phyloP scores from a whole-genome alignment of 2,888 invertebrate species.

The Thalpophila matura region DNA sequence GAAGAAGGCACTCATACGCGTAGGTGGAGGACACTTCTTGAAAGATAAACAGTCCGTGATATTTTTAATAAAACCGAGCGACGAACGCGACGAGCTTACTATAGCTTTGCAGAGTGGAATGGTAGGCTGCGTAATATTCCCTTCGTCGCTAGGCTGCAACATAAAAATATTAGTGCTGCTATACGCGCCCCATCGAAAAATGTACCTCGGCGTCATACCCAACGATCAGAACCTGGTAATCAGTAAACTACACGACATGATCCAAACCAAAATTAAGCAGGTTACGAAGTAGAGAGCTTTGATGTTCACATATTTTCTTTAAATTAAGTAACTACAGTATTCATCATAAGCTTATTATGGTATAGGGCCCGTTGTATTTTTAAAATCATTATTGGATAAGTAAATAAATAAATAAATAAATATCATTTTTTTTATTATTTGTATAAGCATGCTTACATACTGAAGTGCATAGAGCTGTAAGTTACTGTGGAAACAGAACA shows the following conservation, averaged over 20 bases:
- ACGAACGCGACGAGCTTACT: slow-evolving; percentile 13
- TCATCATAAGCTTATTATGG: too few species aligned
- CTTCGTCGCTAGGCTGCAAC: background rate
- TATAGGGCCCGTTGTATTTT: too few species aligned
- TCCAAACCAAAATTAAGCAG: background rate
- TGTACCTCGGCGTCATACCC: slow-evolving; percentile 29
- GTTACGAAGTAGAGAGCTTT: background rate
- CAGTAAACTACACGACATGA: slow-evolving; percentile 10
- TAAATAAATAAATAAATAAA: too few species aligned
- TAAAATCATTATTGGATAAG: too few species aligned
- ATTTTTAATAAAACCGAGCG: slow-evolving; percentile 13
- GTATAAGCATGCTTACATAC: background rate
- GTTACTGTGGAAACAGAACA: background rate
- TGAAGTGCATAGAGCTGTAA: background rate
- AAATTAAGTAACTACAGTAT: too few species aligned
- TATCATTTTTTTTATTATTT: too few species aligned
- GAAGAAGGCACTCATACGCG: slow-evolving; percentile 7
- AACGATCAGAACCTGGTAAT: slow-evolving; percentile 22
- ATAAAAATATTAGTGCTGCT: slow-evolving; percentile 20
- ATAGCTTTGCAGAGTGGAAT: slow-evolving; percentile 10
- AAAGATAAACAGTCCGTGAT: slow-evolving; percentile 1
- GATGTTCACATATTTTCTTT: too few species aligned
- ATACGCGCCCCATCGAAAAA: slow-evolving; percentile 4
- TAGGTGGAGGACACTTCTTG: slow-evolving; percentile 1
- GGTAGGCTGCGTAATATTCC: slow-evolving; percentile 28